These are phyloP conservation scores for Tetraodon nigroviridis DNA, from an alignment of 2,113 vertebrate genomes.

Conservation along the genomic window DNA sequence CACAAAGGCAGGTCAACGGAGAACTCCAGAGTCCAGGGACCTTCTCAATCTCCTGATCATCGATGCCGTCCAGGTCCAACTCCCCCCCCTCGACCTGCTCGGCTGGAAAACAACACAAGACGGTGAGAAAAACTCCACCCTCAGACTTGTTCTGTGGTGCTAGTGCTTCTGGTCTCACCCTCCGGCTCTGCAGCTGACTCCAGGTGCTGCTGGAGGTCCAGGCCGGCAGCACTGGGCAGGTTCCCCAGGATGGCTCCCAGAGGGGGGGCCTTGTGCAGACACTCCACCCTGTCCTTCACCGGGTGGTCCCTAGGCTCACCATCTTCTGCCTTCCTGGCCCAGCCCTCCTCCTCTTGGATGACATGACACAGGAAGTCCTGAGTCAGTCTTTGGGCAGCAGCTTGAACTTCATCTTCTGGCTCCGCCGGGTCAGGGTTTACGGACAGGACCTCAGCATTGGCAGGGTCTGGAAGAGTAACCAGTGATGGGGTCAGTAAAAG, in stretches of 20 bases:
- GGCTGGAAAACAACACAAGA: slow-evolving; percentile 59
- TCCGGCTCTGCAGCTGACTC: slow-evolving; percentile 11
- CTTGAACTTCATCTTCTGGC: slow-evolving; percentile 80
- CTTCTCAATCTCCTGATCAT: slow-evolving; percentile 92
- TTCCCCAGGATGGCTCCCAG: slow-evolving; percentile 83
- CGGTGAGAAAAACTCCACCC: background rate
- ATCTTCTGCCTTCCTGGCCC: background rate
- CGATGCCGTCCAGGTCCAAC: slow-evolving; percentile 91
- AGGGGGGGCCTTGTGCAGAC: slow-evolving; percentile 47
- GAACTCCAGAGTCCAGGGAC: slow-evolving; percentile 62
- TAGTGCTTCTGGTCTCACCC: slow-evolving; percentile 68
- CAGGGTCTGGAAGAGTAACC: slow-evolving; percentile 59
- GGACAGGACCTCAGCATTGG: slow-evolving; percentile 71
- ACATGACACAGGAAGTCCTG: slow-evolving; percentile 86
- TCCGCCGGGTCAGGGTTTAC: slow-evolving; percentile 67
- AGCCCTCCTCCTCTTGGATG: slow-evolving; percentile 60
- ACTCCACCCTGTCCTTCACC: background rate
- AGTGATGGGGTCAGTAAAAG: background rate
- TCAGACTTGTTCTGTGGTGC: no score
- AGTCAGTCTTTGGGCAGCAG: slow-evolving; percentile 83
- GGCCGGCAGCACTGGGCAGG: slow-evolving; percentile 78
- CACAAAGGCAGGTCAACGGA: background rate
- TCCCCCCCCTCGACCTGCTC: slow-evolving; percentile 79
- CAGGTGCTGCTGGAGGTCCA: slow-evolving; percentile 78
- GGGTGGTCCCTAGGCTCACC: background rate